These are phyloP conservation scores for Oceanodroma leucorhoa DNA, from an alignment of 2,797 vertebrate genomes.

Conservation along the genomic window DNA sequence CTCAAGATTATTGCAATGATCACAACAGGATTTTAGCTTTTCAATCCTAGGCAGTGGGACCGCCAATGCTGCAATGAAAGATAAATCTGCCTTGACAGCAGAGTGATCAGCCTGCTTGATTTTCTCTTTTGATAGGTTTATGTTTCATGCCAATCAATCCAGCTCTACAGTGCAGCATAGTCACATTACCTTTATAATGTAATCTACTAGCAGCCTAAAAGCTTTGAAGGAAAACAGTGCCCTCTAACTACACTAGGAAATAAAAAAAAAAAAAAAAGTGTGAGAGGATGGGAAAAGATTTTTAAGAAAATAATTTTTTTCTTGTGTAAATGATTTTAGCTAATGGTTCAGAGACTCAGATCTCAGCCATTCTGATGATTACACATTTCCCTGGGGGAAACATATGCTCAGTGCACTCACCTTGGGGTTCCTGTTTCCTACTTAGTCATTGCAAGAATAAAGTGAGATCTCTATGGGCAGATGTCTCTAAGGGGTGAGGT, in stretches of 20 bases:
- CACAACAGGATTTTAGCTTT: background rate
- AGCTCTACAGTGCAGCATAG: background rate
- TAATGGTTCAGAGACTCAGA: background rate
- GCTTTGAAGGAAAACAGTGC: conserved; percentile 10
- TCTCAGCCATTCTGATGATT: background rate
- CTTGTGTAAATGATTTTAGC: background rate
- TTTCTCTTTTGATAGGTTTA: conserved; percentile 57
- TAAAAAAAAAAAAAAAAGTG: background rate
- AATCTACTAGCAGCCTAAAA: background rate
- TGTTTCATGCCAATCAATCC: conserved; percentile 41
- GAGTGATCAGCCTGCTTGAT: conserved; percentile 36
- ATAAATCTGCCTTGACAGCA: conserved; percentile 44
- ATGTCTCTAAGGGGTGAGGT: conserved; percentile 3
- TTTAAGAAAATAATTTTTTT: background rate
- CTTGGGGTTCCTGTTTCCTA: conserved; percentile 20
- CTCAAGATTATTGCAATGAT: background rate
- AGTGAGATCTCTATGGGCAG: background rate
- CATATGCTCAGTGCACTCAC: conserved; percentile 3
- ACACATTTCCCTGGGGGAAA: background rate
- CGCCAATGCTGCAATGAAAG: background rate
- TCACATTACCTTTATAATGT: background rate
- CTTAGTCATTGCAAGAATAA: conserved; percentile 3
- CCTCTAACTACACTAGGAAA: conserved; percentile 9
- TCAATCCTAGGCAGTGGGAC: background rate
- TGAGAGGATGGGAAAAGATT: background rate